Percentiles rank a stretch among this genome's conserved stretches.
phyloP scores from a whole-genome alignment of 2,888 invertebrate genomes.

The Cantharis flavilabris region DNA sequence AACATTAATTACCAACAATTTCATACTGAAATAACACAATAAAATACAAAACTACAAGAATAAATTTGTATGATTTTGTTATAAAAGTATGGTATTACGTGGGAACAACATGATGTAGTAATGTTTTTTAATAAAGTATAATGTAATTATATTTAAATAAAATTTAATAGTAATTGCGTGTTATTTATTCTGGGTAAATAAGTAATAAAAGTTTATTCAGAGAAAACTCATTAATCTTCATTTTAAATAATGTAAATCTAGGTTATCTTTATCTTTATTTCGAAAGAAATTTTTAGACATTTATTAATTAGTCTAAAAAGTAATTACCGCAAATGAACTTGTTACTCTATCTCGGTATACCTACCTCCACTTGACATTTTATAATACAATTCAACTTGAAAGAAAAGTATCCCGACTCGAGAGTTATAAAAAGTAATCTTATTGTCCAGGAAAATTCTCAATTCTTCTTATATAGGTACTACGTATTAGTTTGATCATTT shows the following conservation, averaged over 20 bases:
- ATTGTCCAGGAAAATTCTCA: not conserved
- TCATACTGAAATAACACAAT: slow-evolving; percentile 22
- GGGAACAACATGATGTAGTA: slow-evolving; percentile 20
- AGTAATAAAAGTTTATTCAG: slow-evolving; percentile 25
- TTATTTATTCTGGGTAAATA: slow-evolving; percentile 26
- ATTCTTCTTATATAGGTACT: not conserved
- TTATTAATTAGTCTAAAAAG: slow-evolving; percentile 17
- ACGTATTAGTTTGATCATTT: not conserved
- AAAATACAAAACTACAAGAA: slow-evolving; percentile 19
- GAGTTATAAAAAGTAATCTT: not conserved
- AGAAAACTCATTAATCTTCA: slow-evolving; percentile 27
- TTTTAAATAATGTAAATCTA: slow-evolving; percentile 20
- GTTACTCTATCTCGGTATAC: slow-evolving; percentile 1
- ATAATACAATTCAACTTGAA: not conserved
- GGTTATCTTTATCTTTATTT: slow-evolving; percentile 11
- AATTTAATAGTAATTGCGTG: slow-evolving; percentile 27
- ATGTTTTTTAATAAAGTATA: slow-evolving; percentile 24
- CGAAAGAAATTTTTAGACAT: slow-evolving; percentile 15
- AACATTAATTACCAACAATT: slow-evolving; percentile 29
- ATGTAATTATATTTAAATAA: slow-evolving; percentile 24
- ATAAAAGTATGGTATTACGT: slow-evolving; percentile 24
- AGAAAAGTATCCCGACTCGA: not conserved
- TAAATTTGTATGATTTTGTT: slow-evolving; percentile 21
- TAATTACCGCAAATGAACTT: slow-evolving; percentile 19
- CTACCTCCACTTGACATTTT: not conserved